These are phyloP conservation scores for Mycteria americana DNA, from an alignment of 2,797 vertebrate genomes.

Conservation along the genomic window DNA sequence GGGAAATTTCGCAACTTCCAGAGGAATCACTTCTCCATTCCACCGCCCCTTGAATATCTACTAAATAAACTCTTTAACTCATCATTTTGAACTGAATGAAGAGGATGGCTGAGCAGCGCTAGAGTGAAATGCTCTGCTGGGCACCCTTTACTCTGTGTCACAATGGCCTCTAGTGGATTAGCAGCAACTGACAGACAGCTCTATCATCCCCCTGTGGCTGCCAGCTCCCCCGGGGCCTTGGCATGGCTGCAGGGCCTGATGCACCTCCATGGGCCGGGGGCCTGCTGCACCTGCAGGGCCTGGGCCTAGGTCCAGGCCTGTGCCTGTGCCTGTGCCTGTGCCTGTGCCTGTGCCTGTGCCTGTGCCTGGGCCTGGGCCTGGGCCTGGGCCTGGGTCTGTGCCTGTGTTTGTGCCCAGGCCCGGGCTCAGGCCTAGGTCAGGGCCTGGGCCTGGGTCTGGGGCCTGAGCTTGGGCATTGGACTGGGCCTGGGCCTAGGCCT, in stretches of 20 bases:
- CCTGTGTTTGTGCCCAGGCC: too few relatives aligned
- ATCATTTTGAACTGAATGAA: not conserved
- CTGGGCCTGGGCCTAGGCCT: not conserved
- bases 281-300: not conserved
- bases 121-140: not conserved
- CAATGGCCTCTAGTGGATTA: conserved; percentile 86
- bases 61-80: not conserved
- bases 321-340: not conserved
- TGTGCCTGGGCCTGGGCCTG: too few relatives aligned
- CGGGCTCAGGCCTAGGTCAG: too few relatives aligned
- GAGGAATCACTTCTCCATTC: not conserved
- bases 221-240: conserved; percentile 82
- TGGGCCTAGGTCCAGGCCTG: too few relatives aligned
- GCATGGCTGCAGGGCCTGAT: conserved; percentile 79
- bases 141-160: conserved; percentile 69
- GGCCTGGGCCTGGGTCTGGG: too few relatives aligned
- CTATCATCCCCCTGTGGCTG: conserved; percentile 79
- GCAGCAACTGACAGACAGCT: conserved; percentile 84
- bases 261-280: fast-evolving
- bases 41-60: not conserved
- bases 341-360: not conserved
- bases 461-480: not conserved
- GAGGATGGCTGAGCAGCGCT: not conserved
- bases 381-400: too few relatives aligned
- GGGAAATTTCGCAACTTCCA: not conserved